Percentiles rank a stretch among this genome's conserved stretches.
These are phyloP conservation scores for Scaptomyza montana DNA, from an alignment of 1,140 invertebrate species.

Conservation along the genomic window DNA sequence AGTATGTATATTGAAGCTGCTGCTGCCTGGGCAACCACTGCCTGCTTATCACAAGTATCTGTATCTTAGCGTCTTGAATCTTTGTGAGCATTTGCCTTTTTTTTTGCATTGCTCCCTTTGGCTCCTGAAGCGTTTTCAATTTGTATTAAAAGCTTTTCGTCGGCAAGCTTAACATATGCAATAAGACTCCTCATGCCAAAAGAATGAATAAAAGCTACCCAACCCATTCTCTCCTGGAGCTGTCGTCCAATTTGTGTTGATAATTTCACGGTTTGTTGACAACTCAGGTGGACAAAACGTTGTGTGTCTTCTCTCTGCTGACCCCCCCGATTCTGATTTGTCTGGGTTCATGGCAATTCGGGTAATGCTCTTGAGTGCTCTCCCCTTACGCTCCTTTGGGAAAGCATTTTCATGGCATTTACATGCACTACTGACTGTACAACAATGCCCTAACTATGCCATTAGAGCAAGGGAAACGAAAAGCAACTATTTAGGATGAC, in stretches of 20 bases:
- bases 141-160: conserved; percentile 78
- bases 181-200: conserved; percentile 52
- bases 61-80: conserved; percentile 33
- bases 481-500: conserved; percentile 23
- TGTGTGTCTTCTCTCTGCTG: conserved; percentile 39
- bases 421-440: conserved; percentile 74
- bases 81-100: conserved; percentile 57
- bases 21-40: conserved; percentile 32
- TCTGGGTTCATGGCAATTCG: conserved; percentile 41
- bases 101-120: conserved; percentile 37
- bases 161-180: conserved; percentile 73
- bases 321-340: conserved; percentile 37
- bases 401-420: conserved; percentile 77
- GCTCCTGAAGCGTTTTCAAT: conserved; percentile 69
- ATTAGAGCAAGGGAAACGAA: conserved; percentile 17
- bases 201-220: conserved; percentile 23
- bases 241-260: conserved; percentile 78
- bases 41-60: conserved; percentile 62
- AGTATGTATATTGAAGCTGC: neutral
- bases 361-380: conserved; percentile 61
- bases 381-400: neutral
- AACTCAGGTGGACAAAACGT: conserved; percentile 77
- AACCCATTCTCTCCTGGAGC: conserved; percentile 37
- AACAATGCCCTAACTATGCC: conserved; percentile 60
- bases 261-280: conserved; percentile 83